Percentiles rank a stretch among this genome's conserved stretches.
Evolutionary conservation across 1,140 invertebrate species (phyloP).

Genomic region (Drosophila pallidifrons): DNA sequence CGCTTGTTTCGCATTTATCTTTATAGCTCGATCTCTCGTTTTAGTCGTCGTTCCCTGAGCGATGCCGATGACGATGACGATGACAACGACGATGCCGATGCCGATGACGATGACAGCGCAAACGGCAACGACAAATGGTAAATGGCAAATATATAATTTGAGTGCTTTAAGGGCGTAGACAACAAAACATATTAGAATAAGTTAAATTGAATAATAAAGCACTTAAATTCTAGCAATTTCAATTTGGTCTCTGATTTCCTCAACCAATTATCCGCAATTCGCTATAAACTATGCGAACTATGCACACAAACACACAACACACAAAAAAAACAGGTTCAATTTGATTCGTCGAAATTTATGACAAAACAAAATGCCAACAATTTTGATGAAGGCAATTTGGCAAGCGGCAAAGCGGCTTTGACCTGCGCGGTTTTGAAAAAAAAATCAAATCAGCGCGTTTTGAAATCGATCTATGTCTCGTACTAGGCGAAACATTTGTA

Average conservation of each 20-base stretch:
- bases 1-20: constrained; percentile 62
- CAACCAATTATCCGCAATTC: constrained; percentile 6
- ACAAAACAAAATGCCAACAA: neutral
- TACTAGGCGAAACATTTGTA: neutral
- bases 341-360: neutral
- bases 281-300: neutral
- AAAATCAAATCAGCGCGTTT: too few relatives aligned
- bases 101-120: neutral
- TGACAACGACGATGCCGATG: neutral
- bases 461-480: neutral
- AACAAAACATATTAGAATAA: constrained; percentile 5
- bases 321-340: constrained; percentile 4
- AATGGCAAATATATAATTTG: constrained; percentile 27
- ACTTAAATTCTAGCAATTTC: constrained; percentile 6
- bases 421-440: too few relatives aligned
- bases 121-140: neutral
- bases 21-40: constrained; percentile 66
- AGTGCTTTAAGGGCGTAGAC: constrained; percentile 5
- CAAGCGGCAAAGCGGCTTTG: neutral
- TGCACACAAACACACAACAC: neutral
- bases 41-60: constrained; percentile 21
- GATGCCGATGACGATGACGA: constrained; percentile 21
- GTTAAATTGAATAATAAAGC: constrained; percentile 43
- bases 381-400: neutral
- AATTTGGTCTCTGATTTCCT: constrained; percentile 1